Base-by-base conservation (phyloP, 2,797 vertebrate genomes). In the Lithobates pipiens region DNA sequence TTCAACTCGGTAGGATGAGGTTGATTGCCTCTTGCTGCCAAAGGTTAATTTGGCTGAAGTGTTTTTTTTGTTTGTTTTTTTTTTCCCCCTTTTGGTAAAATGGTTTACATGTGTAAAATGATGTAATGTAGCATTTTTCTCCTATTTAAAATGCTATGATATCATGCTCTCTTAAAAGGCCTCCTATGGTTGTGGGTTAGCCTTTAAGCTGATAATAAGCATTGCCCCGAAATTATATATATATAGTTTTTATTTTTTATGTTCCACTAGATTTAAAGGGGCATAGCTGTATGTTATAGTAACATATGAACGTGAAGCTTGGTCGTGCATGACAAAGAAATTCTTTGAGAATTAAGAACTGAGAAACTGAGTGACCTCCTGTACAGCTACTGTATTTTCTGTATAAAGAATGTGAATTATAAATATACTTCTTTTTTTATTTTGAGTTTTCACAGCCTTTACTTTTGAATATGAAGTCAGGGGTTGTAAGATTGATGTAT, bases 11-110 rank as follows among this genome's bases (percentile, higher is more conserved):
- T 91, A 90, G 88, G 88, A 91, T 89, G 93, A 92, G 92, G 91
- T 89, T 93, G 94, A 95, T 94, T 93, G 93, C 92, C 89, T 88
- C 91, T 94, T 34, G 80, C 76, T 74, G 61, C 50, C 65, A 67
- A 29, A 74, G 76, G 57, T 23, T 36, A 15, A 75, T 70, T 72
- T 68, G 29, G 57, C 69, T 46, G 71, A 46, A 25, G 80, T 92
- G 90, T 93, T 90, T 91, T 69, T 91, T 88, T 89, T 94, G 94
- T 94, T 92, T 91, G 90, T 83, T 85, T 86, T 87, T 91, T 91
- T 83, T 85, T 86, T 87, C 10, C 2, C 36, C 89, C 27, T 89
- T 91, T 90, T 72, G 61, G 61, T 57, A 13, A 54, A 73, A 42
- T 44, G 21, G n/a, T 44, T 39, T n/a, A 44, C 32, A 73, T 42